phyloP scores from a whole-genome alignment of 2,113 vertebrate species.

The Alligator sinensis region DNA sequence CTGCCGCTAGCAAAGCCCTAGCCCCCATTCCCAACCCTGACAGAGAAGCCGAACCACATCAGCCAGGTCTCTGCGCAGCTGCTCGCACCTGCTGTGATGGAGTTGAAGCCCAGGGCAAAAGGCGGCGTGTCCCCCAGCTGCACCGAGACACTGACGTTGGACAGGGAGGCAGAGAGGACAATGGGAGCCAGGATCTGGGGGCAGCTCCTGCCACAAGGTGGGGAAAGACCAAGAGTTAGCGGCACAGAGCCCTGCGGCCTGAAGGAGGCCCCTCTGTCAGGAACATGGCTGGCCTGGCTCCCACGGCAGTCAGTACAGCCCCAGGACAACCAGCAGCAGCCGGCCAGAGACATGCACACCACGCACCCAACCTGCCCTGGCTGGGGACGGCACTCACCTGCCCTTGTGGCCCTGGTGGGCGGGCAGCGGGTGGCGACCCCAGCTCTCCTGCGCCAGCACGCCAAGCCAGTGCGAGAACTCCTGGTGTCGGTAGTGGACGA shows the following conservation, averaged over 20 bases:
- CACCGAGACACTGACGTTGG: constrained; percentile 92
- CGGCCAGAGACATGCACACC: constrained; percentile 15
- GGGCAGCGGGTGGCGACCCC: constrained; percentile 49
- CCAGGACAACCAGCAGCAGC: not conserved
- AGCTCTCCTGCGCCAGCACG: constrained; percentile 86
- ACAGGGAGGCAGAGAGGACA: constrained; percentile 87
- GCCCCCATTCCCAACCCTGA: not conserved
- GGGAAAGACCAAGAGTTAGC: not conserved
- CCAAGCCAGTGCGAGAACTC: constrained; percentile 95
- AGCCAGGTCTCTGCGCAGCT: not conserved
- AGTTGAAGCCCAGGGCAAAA: constrained; percentile 94
- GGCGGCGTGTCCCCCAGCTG: constrained; percentile 94
- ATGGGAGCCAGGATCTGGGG: constrained; percentile 91
- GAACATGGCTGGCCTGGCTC: not conserved
- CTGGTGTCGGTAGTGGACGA: constrained; percentile 97
- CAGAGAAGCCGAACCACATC: not conserved
- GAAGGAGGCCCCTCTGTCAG: not conserved
- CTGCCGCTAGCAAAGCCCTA: not conserved
- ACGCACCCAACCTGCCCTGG: not conserved
- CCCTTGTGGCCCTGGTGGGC: constrained; percentile 66
- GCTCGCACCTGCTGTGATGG: constrained; percentile 86
- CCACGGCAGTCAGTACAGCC: not conserved
- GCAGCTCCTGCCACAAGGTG: constrained; percentile 75
- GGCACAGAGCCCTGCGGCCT: fast-evolving
- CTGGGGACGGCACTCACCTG: constrained; percentile 56